These are phyloP conservation scores for Bagarius yarrelli DNA, from an alignment of 2,113 vertebrate species.

Conservation along the genomic window DNA sequence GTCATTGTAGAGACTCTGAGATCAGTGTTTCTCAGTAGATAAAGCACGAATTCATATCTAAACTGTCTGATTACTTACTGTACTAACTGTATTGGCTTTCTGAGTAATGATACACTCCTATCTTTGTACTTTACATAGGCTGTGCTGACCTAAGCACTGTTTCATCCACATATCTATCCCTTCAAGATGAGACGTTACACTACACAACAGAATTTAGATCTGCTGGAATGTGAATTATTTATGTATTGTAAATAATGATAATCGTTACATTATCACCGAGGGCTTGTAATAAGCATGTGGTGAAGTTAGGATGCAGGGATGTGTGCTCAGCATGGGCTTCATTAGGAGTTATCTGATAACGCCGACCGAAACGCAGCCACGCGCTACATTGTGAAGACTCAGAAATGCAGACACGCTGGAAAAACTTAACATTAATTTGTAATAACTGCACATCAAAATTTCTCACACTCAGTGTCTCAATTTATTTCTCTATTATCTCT, in stretches of 20 bases:
- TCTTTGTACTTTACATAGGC: neutral
- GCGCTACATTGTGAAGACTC: neutral
- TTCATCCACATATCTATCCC: slow-evolving; percentile 5
- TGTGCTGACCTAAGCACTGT: neutral
- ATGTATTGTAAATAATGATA: neutral
- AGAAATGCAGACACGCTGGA: neutral
- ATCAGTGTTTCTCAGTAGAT: neutral
- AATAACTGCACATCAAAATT: neutral
- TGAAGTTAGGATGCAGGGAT: neutral
- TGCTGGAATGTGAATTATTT: neutral
- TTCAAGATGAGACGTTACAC: neutral
- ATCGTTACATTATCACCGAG: neutral
- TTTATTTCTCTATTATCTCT: neutral
- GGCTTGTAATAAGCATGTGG: neutral
- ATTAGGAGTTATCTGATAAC: neutral
- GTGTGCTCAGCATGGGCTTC: neutral
- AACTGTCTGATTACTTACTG: neutral
- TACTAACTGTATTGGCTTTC: neutral
- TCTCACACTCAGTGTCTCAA: neutral
- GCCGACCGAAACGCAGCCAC: neutral
- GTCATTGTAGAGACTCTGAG: neutral
- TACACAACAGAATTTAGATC: neutral
- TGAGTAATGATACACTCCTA: slow-evolving; percentile 3
- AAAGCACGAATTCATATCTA: neutral
- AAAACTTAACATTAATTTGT: neutral